Conservation (phyloP, 2,797 vertebrate genomes). For the Protonibea diacanthus region DNA sequence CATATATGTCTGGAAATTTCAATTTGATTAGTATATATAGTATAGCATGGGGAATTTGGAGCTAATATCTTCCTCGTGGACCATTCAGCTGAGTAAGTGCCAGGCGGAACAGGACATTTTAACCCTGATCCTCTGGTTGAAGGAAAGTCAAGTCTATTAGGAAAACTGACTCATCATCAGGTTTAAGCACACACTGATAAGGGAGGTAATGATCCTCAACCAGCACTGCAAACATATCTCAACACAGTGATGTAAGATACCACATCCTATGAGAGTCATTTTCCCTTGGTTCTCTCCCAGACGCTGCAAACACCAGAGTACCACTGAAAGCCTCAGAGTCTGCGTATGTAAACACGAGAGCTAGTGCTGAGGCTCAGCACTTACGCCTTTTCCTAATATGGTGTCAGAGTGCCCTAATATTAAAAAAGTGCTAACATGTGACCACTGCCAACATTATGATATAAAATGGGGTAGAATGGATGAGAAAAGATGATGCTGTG, state of each 20-base stretch:
- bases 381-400: conserved; percentile 69
- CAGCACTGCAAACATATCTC: conserved; percentile 8
- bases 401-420: conserved; percentile 37
- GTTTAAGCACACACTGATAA: conserved; percentile 40
- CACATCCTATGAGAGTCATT: conserved; percentile 20
- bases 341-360: conserved; percentile 62
- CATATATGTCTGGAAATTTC: neutral
- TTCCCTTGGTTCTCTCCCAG: conserved; percentile 15
- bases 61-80: neutral
- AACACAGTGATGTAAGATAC: conserved; percentile 6
- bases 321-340: conserved; percentile 45
- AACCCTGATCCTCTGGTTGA: conserved; percentile 3
- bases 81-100: neutral
- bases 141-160: conserved; percentile 9
- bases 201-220: conserved; percentile 37
- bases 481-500: neutral
- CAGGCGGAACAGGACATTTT: neutral
- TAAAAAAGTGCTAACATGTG: conserved; percentile 32
- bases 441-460: conserved; percentile 15
- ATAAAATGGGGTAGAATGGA: conserved; percentile 12
- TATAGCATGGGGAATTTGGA: neutral
- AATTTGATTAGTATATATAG: neutral
- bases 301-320: conserved; percentile 32
- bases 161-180: conserved; percentile 29
- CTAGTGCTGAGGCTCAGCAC: conserved; percentile 12